These are phyloP conservation scores for Zaprionus nigranus DNA, from an alignment of 1,140 invertebrate species.

Conservation along the genomic window DNA sequence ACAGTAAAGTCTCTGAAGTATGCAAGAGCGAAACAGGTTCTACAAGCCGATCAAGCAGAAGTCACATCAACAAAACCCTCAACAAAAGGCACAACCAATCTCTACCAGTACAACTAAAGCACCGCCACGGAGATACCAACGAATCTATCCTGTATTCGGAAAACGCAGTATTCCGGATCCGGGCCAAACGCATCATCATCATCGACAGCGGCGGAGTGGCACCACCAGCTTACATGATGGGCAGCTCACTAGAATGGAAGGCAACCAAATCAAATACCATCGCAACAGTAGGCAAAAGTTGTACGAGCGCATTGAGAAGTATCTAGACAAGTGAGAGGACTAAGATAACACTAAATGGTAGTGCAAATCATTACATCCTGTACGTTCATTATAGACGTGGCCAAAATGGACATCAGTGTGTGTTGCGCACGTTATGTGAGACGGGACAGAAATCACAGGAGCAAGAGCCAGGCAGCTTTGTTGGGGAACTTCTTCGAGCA, in stretches of 20 bases:
- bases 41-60: slow-evolving; percentile 22
- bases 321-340: slow-evolving; percentile 86
- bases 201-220: slow-evolving; percentile 85
- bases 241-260: slow-evolving; percentile 77
- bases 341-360: not conserved
- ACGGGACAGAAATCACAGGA: slow-evolving; percentile 88
- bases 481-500: slow-evolving; percentile 76
- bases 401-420: slow-evolving; percentile 88
- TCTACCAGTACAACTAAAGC: not conserved
- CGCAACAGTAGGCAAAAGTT: slow-evolving; percentile 86
- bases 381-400: slow-evolving; percentile 50
- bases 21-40: slow-evolving; percentile 34
- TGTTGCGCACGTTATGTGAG: slow-evolving; percentile 90
- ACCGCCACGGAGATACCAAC: slow-evolving; percentile 45
- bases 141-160: slow-evolving; percentile 86
- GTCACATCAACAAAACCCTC: slow-evolving; percentile 4
- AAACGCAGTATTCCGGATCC: slow-evolving; percentile 85
- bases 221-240: slow-evolving; percentile 44
- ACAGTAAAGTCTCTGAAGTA: not conserved
- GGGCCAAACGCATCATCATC: slow-evolving; percentile 71
- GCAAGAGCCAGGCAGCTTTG: slow-evolving; percentile 84
- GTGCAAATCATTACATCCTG: not conserved
- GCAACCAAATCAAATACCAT: slow-evolving; percentile 86
- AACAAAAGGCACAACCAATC: not conserved
- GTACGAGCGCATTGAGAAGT: slow-evolving; percentile 86